Conservation (phyloP, 64 coral and sea anemone genomes). For the Anthopleura sola region DNA sequence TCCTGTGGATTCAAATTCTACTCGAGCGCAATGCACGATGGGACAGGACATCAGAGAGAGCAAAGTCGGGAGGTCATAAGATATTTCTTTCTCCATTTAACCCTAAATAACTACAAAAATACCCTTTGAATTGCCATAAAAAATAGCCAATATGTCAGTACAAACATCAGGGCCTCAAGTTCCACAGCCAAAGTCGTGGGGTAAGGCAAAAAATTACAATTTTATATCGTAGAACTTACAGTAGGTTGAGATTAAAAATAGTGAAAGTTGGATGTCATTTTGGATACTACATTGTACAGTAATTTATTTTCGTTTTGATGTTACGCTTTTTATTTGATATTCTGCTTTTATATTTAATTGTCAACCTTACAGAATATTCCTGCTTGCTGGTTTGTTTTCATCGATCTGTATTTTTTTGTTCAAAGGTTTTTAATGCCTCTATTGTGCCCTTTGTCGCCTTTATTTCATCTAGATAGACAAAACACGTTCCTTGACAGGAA, state of each 20-base stretch:
- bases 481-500: neutral
- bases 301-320: too few relatives aligned
- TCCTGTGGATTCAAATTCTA: neutral
- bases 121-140: neutral
- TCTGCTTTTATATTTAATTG: neutral
- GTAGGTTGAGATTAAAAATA: too few relatives aligned
- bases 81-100: neutral
- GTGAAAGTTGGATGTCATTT: too few relatives aligned
- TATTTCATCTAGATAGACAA: neutral
- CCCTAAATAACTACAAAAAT: neutral
- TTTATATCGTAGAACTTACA: neutral
- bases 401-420: neutral
- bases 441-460: neutral
- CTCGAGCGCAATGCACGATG: neutral
- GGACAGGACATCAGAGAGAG: neutral
- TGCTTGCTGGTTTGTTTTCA: neutral
- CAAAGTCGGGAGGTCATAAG: neutral
- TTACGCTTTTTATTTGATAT: neutral
- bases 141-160: conserved; percentile 54
- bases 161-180: conserved; percentile 73
- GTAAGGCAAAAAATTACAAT: conserved; percentile 27
- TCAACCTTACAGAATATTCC: neutral
- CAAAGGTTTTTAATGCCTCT: neutral
- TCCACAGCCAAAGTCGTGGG: conserved; percentile 97
- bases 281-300: too few relatives aligned